Conservation (phyloP, 2,888 invertebrate genomes). For the Mesorhabditis sp. region DNA sequence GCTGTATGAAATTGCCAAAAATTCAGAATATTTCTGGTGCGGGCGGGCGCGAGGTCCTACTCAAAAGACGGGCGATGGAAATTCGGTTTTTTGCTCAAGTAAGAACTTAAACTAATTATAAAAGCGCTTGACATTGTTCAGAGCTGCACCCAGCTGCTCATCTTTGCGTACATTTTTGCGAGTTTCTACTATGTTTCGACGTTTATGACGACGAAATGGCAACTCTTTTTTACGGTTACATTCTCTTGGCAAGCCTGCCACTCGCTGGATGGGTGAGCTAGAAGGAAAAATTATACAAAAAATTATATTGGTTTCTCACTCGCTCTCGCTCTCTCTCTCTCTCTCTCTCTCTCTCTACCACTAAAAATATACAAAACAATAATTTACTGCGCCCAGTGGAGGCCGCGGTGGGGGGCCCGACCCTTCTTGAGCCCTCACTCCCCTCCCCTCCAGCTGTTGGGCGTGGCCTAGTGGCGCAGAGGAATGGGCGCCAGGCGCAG, state of each 20-base stretch:
- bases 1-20: not conserved
- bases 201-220: not conserved
- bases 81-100: constrained; percentile 4
- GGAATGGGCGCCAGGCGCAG: too few species aligned
- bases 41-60: not conserved
- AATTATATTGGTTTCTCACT: not conserved
- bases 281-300: not conserved
- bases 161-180: constrained; percentile 4
- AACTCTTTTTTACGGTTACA: not conserved
- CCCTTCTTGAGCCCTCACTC: too few species aligned
- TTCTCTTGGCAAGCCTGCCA: constrained; percentile 4
- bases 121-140: not conserved
- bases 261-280: not conserved
- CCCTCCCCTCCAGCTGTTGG: too few species aligned
- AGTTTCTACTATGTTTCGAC: not conserved
- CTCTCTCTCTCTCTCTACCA: too few species aligned
- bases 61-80: not conserved
- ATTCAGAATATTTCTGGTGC: constrained; percentile 2
- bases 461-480: too few species aligned
- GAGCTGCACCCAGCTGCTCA: constrained; percentile 1
- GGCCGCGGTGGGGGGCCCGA: too few species aligned
- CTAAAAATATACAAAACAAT: too few species aligned
- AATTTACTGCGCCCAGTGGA: too few species aligned
- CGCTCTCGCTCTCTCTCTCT: too few species aligned
- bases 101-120: too few species aligned